phyloP scores from a whole-genome alignment of 1,140 invertebrate species.

The Drepana arcuata region DNA sequence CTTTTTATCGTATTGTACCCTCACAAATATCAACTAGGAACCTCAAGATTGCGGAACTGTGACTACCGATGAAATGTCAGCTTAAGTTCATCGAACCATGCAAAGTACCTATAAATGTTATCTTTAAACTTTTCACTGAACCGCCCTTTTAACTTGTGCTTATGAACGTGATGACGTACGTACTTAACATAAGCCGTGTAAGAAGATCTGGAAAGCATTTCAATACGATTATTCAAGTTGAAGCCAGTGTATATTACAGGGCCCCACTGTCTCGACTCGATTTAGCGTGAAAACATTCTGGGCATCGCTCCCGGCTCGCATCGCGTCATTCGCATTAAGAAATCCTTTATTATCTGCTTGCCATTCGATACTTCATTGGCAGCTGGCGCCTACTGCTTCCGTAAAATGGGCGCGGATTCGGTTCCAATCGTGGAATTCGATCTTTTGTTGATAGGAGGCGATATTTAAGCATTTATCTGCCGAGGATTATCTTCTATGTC shows the following conservation, averaged over 20 bases:
- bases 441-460: constrained; percentile 62
- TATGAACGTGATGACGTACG: too few relatives aligned
- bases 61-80: too few relatives aligned
- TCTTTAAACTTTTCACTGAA: too few relatives aligned
- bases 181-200: too few relatives aligned
- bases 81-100: too few relatives aligned
- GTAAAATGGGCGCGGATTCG: constrained; percentile 43
- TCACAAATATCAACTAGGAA: too few relatives aligned
- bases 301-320: constrained; percentile 38
- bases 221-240: constrained; percentile 31
- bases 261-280: constrained; percentile 45
- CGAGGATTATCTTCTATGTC: constrained; percentile 38
- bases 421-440: constrained; percentile 46
- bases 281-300: constrained; percentile 61
- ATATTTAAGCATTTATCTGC: constrained; percentile 51
- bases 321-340: constrained; percentile 59
- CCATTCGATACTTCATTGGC: constrained; percentile 42
- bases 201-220: constrained; percentile 24
- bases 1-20: too few relatives aligned
- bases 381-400: constrained; percentile 62
- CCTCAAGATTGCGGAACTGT: too few relatives aligned
- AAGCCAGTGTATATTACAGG: constrained; percentile 43
- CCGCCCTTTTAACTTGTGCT: too few relatives aligned
- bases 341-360: constrained; percentile 52
- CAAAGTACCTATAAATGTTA: too few relatives aligned